Conservation (phyloP, 2,888 invertebrate genomes). For the Phlogophora meticulosa region DNA sequence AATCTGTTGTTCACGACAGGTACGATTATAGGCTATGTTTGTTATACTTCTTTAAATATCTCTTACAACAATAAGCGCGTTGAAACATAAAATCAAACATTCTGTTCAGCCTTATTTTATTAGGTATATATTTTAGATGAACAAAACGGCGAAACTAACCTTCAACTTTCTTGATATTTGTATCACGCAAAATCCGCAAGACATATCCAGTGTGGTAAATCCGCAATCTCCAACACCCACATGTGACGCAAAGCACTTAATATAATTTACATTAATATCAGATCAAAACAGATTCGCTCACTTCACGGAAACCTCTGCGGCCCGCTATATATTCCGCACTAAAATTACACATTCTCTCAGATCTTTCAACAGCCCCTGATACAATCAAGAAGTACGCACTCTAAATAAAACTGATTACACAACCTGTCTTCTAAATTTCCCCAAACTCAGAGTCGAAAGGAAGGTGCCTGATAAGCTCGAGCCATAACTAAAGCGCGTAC, state of each 20-base stretch:
- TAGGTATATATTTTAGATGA: too few species aligned
- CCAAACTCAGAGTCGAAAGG: constrained; percentile 35
- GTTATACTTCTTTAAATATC: too few species aligned
- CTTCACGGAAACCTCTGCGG: constrained; percentile 4
- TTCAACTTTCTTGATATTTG: not conserved
- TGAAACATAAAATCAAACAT: too few species aligned
- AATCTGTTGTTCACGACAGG: too few species aligned
- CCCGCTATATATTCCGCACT: not conserved
- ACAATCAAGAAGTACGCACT: constrained; percentile 50
- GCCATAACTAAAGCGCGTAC: constrained; percentile 54
- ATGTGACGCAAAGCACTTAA: not conserved
- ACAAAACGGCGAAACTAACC: not conserved
- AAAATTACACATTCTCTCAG: constrained; percentile 38
- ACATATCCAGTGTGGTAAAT: not conserved
- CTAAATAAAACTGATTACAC: constrained; percentile 59
- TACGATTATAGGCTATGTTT: too few species aligned
- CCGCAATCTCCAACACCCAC: not conserved
- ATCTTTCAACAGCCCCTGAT: constrained; percentile 40
- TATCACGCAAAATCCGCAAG: not conserved
- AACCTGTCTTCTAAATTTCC: constrained; percentile 50
- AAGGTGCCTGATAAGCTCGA: constrained; percentile 55
- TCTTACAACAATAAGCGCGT: too few species aligned
- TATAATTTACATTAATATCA: constrained; percentile 21
- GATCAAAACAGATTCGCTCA: constrained; percentile 15
- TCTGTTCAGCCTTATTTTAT: too few species aligned